Percentiles rank a stretch among this genome's conserved stretches.
These are phyloP conservation scores for Intellagama lesueurii DNA, from an alignment of 2,797 vertebrate species.

Conservation along the genomic window DNA sequence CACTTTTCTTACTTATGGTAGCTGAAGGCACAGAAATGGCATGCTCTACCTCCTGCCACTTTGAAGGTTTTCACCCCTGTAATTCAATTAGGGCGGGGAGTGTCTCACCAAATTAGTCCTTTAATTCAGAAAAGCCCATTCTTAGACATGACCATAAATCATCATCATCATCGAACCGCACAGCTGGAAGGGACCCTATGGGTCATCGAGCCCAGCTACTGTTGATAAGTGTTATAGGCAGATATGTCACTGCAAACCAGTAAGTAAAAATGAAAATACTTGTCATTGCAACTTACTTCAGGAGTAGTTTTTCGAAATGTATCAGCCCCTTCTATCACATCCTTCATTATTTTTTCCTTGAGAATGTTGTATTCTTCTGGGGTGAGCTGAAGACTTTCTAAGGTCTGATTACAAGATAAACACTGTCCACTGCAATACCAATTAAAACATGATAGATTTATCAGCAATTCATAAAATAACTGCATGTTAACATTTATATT, in stretches of 20 bases:
- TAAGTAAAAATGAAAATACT: background rate
- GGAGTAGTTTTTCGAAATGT: constrained; percentile 92
- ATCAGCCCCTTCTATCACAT: constrained; percentile 89
- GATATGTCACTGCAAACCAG: constrained; percentile 14
- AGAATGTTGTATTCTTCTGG: constrained; percentile 88
- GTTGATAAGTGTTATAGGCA: background rate
- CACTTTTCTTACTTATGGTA: too few species aligned
- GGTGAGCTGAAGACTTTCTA: constrained; percentile 83
- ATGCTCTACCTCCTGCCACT: too few species aligned
- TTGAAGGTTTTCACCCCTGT: too few species aligned
- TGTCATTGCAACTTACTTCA: constrained; percentile 77
- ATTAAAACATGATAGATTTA: constrained; percentile 20
- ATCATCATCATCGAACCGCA: too few species aligned
- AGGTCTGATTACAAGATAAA: constrained; percentile 74
- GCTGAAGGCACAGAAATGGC: too few species aligned
- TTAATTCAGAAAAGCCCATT: too few species aligned
- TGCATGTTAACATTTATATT: constrained; percentile 7
- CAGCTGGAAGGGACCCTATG: too few species aligned
- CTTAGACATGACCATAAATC: too few species aligned
- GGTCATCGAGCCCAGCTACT: too few species aligned
- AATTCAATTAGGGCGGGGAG: too few species aligned
- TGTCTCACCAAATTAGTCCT: too few species aligned
- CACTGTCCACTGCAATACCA: constrained; percentile 76
- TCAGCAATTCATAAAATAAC: constrained; percentile 12
- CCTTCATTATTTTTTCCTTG: constrained; percentile 84